phyloP scores from a whole-genome alignment of 2,797 vertebrate genomes.

The Arnoldichthys spilopterus region DNA sequence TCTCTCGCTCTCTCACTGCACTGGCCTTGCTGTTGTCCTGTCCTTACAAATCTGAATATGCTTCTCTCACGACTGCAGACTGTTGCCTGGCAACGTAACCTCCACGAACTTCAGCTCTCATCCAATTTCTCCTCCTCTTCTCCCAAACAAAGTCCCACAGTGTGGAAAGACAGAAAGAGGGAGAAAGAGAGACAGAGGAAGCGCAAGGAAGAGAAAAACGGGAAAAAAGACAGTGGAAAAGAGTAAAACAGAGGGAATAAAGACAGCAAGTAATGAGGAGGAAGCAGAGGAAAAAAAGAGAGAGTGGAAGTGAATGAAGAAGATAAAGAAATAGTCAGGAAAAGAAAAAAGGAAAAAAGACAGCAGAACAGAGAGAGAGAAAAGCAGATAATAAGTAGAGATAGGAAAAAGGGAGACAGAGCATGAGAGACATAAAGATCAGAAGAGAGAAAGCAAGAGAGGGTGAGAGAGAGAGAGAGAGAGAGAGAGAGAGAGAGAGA shows the following conservation, averaged over 20 bases:
- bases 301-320: not conserved
- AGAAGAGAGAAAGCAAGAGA: not conserved
- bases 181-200: not conserved
- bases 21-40: conserved; percentile 35
- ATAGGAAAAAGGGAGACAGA: too few species aligned
- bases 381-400: not conserved
- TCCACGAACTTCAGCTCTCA: conserved; percentile 54
- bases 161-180: conserved; percentile 32
- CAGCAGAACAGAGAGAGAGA: not conserved
- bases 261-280: not conserved
- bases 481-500: not conserved
- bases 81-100: conserved; percentile 63
- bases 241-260: not conserved
- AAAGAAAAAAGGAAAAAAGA: not conserved
- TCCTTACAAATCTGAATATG: conserved; percentile 54
- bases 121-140: conserved; percentile 41
- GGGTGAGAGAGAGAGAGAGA: not conserved
- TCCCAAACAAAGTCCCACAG: conserved; percentile 45
- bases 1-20: not conserved
- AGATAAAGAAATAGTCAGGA: not conserved
- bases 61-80: conserved; percentile 49
- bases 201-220: not conserved
- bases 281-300: not conserved
- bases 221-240: conserved; percentile 8
- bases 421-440: not conserved